Percentiles rank a stretch among this genome's conserved stretches.
Evolutionary conservation across 2,113 vertebrate species (phyloP).

Genomic region (Vulpes ferrilata): DNA sequence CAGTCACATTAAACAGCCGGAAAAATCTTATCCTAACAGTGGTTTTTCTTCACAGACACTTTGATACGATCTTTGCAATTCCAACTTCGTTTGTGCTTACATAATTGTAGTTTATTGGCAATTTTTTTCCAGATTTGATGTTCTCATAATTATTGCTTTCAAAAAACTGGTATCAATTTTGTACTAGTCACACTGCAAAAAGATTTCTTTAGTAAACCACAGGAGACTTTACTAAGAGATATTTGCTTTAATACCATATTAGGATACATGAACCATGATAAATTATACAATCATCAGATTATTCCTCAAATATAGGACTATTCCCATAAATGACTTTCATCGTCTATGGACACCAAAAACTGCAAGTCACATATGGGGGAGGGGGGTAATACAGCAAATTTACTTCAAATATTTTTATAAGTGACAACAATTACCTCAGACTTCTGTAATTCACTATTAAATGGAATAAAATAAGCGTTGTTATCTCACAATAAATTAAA

Average conservation of each 20-base stretch:
- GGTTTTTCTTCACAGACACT: neutral
- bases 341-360: neutral
- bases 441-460: conserved; percentile 51
- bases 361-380: neutral
- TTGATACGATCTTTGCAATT: neutral
- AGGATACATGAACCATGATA: neutral
- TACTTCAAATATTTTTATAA: conserved; percentile 60
- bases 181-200: neutral
- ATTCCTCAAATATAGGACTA: neutral
- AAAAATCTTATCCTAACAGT: neutral
- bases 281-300: neutral
- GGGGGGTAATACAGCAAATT: neutral
- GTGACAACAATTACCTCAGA: conserved; percentile 65
- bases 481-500: conserved; percentile 52
- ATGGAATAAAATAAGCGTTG: conserved; percentile 66
- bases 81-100: neutral
- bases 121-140: neutral
- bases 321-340: neutral
- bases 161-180: conserved; percentile 33
- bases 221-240: neutral
- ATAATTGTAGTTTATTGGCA: neutral
- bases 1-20: neutral
- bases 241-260: neutral
- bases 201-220: neutral
- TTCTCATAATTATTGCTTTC: conserved; percentile 45